Evolutionary conservation across 2,113 vertebrate species (phyloP).

Genomic region (Peromyscus leucopus): DNA sequence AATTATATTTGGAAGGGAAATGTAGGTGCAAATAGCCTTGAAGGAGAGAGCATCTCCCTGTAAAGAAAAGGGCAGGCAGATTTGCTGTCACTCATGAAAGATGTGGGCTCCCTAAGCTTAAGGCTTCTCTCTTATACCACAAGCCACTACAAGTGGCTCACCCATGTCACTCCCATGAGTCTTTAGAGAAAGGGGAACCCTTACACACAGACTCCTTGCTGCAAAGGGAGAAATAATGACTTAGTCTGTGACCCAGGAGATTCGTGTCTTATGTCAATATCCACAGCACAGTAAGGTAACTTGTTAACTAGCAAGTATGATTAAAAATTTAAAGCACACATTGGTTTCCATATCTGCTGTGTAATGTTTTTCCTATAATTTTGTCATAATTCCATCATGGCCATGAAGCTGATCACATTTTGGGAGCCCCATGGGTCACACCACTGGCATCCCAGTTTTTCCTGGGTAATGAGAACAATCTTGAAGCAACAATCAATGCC

Average conservation of each 20-base stretch:
- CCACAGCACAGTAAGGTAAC: background rate
- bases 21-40: background rate
- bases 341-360: background rate
- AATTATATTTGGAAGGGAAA: constrained; percentile 1
- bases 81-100: background rate
- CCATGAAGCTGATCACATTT: background rate
- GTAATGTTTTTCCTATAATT: background rate
- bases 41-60: background rate
- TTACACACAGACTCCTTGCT: background rate
- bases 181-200: background rate
- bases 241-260: background rate
- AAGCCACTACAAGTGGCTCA: background rate
- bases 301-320: background rate
- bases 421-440: background rate
- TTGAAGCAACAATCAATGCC: background rate
- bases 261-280: background rate
- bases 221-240: background rate
- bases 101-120: background rate
- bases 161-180: background rate
- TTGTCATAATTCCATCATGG: background rate
- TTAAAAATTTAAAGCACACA: background rate
- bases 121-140: background rate
- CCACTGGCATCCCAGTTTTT: background rate
- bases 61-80: background rate
- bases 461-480: background rate